Evolutionary conservation across 2,888 invertebrate genomes (phyloP).

Genomic region (Incurvaria masculella): DNA sequence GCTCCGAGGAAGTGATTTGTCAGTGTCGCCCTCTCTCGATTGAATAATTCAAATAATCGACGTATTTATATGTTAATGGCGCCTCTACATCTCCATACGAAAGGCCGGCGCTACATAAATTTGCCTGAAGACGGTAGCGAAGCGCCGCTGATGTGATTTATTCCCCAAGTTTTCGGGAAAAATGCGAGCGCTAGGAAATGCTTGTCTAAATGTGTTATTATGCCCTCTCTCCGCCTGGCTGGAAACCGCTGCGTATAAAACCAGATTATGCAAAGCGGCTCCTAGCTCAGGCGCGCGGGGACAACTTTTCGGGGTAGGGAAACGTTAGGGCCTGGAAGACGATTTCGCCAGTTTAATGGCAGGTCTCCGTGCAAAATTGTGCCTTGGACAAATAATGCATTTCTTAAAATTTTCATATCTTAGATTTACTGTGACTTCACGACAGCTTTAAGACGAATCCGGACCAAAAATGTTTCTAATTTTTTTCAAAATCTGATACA

Average conservation of each 20-base stretch:
- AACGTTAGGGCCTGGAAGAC: no score
- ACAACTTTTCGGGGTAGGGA: no score
- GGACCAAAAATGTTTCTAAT: no score
- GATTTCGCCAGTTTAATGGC: no score
- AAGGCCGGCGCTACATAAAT: slow-evolving; percentile 58
- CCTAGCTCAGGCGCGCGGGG: no score
- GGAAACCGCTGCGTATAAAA: not conserved
- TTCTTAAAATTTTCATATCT: no score
- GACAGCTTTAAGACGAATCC: no score
- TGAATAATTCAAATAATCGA: slow-evolving; percentile 59
- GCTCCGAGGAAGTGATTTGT: slow-evolving; percentile 50
- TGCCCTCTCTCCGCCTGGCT: not conserved
- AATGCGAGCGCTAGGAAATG: slow-evolving; percentile 53
- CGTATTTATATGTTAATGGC: slow-evolving; percentile 58
- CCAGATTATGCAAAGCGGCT: not conserved
- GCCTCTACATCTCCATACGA: slow-evolving; percentile 54
- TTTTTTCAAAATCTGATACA: no score
- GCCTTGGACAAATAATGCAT: no score
- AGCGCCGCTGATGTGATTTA: slow-evolving; percentile 55
- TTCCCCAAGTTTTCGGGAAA: slow-evolving; percentile 50
- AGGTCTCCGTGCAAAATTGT: no score
- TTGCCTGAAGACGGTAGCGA: slow-evolving; percentile 56
- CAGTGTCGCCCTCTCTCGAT: slow-evolving; percentile 57
- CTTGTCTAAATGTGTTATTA: slow-evolving; percentile 51
- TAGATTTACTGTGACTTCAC: no score